Base-by-base conservation (phyloP, 2,113 vertebrate genomes). In the Abramis brama region DNA sequence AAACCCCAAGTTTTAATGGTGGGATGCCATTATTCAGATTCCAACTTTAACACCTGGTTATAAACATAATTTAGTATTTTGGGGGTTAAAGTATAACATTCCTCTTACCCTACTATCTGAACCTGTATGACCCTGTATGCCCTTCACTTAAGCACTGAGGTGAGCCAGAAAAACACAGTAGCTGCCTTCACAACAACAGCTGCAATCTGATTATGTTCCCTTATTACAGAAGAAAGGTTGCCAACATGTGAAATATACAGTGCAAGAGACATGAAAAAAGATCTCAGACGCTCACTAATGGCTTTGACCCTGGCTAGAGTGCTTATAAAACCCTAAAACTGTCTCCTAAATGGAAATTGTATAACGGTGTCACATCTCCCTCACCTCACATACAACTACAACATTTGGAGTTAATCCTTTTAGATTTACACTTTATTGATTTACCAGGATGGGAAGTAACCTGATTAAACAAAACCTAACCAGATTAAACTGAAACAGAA, bases 151-250 rank as follows among this genome's bases (percentile, higher is more conserved):
- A n/a, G 17, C 62, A 33, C 64, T 36, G 45, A 30, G 80, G 1
- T 55, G 80, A 70, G 64, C 62, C 25, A 87, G 85, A 75, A 89
- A 13, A 25, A 86, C 57, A 87, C 84, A n/a, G 64, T 27, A 27
- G 17, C 70, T 80, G 36, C 1, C n/a, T 19, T 79, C 30, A 57
- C 47, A 80, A 68, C 55, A 86, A 36, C 57, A 59, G 70, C 52
- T 17, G 43, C 68, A 79, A 83, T 85, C 39, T 76, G 77, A 68
- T 71, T 85, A 83, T 19, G 33, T 90, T 83, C 86, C 86, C 88
- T 88, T 89, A 88, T 92, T 88, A 66, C 71, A 60, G 55, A 57
- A 70, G 82, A 79, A 68, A 81, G 70, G 73, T 88, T 89, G 88
- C 84, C 85, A 85, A 85, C 73, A 86, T 60, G 66, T 75, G 66